Conservation (phyloP, 64 coral and sea anemone genomes). For the Stichodactyla helianthus region DNA sequence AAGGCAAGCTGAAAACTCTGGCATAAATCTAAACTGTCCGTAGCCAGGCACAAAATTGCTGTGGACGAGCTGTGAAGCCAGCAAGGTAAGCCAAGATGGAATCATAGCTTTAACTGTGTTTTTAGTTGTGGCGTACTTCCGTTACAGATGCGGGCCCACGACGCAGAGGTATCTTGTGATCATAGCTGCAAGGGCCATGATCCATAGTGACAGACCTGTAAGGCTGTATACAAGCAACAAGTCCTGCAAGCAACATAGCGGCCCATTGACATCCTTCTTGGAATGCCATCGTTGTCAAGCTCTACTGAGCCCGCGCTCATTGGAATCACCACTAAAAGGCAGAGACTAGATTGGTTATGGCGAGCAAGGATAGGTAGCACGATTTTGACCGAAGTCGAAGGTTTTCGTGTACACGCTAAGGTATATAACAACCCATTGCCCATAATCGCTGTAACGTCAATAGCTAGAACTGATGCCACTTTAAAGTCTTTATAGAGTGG, state of each 20-base stretch:
- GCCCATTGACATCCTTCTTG: conserved; percentile 6
- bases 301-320: conserved; percentile 1
- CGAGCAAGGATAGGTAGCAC: conserved; percentile 18
- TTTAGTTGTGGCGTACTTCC: conserved; percentile 10
- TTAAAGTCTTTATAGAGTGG: not conserved
- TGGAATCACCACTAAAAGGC: conserved; percentile 22
- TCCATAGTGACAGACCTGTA: conserved; percentile 10
- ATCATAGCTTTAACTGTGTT: conserved; percentile 11
- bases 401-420: conserved; percentile 29
- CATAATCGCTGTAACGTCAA: conserved; percentile 2
- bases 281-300: not conserved
- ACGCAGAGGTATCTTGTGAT: conserved; percentile 40
- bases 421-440: conserved; percentile 37
- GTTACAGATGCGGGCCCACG: conserved; percentile 14
- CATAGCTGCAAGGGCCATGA: conserved; percentile 55
- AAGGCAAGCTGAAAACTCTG: not conserved
- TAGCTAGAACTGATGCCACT: not conserved
- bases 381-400: conserved; percentile 21
- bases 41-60: not conserved
- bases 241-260: conserved; percentile 24
- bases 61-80: not conserved
- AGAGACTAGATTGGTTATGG: conserved; percentile 20
- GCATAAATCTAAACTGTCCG: not conserved
- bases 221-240: conserved; percentile 15
- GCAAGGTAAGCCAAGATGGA: not conserved